Evolutionary conservation across 2,797 vertebrate species (phyloP), one percentile per base, ranked within the genome.

Genomic region (Champsocephalus gunnari): DNA sequence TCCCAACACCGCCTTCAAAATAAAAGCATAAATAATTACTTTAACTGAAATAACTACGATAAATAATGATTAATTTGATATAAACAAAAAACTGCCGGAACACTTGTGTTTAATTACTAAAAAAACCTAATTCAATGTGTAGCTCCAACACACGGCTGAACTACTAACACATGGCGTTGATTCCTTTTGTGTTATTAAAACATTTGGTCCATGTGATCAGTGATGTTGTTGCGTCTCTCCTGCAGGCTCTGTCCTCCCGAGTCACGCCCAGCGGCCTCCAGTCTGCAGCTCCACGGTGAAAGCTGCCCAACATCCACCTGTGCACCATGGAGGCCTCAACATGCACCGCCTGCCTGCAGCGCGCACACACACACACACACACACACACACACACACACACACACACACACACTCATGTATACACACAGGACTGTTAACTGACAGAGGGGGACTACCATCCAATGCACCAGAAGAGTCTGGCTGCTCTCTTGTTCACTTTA

Each of bases 221-320:
- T 38, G 34, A 38, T 38, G 34, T 38, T 38, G 34, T 38, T 38
- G 6, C 34, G 34, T 38, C 34, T 38, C 41, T 4, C 28, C 50
- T 32, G 88, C 94, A 99, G 98, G 97, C 97, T 92, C 95, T 97
- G 89, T 96, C 96, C 91, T 96, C 96, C 91, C 96, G 97, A 86
- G 96, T 97, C 93, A 95, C 97, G 87, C 95, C 97, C 92, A 95
- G 97, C 85, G 97, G 96, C 94, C 96, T 98, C 92, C 97, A 97
- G 95, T 97, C 98, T 87, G 96, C 96, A 79, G 97, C 97, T 86
- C 97, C 97, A 80, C 98, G 97, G 93, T 99, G 98, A 99, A 95
- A 77, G 53, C 70, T 55, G 65, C 14, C 58, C 32, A 21, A 24
- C 70, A 50, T 73, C 75, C 77, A 80, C 78, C 88, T 85, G 91